Evolutionary conservation across 2,888 invertebrate species (phyloP).

Genomic region (Drosophila tanythrix): DNA sequence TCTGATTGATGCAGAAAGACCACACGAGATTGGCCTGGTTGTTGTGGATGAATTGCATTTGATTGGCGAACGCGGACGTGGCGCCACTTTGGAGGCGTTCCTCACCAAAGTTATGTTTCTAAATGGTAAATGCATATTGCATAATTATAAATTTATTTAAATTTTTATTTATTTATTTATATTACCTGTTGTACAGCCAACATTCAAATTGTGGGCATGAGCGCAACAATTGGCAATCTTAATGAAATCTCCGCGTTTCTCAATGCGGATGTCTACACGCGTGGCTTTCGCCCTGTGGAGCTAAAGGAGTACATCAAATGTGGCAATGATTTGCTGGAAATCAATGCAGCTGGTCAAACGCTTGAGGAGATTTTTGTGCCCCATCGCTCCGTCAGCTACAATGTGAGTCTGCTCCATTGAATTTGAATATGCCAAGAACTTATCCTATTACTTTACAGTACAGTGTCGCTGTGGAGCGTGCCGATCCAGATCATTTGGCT

Average conservation of each 20-base stretch:
- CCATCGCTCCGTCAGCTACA: slow-evolving; percentile 86
- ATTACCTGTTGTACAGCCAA: slow-evolving; percentile 84
- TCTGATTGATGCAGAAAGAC: slow-evolving; percentile 91
- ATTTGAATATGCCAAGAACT: accelerated
- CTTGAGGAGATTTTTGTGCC: slow-evolving; percentile 86
- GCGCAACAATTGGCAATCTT: slow-evolving; percentile 97
- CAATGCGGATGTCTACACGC: slow-evolving; percentile 91
- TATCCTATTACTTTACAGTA: slow-evolving; percentile 86
- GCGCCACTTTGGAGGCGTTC: slow-evolving; percentile 93
- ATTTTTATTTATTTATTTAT: too few relatives aligned
- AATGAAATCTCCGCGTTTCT: slow-evolving; percentile 92
- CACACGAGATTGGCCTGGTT: slow-evolving; percentile 91
- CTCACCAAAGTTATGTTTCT: slow-evolving; percentile 91
- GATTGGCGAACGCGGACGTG: slow-evolving; percentile 94
- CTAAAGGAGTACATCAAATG: slow-evolving; percentile 93
- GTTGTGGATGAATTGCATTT: slow-evolving; percentile 97
- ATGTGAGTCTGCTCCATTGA: slow-evolving; percentile 50
- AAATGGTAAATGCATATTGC: slow-evolving; percentile 86
- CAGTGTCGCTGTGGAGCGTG: slow-evolving; percentile 86
- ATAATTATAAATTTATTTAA: not conserved
- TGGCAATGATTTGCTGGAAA: slow-evolving; percentile 86
- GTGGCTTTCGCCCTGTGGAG: slow-evolving; percentile 95
- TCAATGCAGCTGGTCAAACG: slow-evolving; percentile 85
- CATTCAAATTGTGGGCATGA: slow-evolving; percentile 97
- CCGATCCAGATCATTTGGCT: slow-evolving; percentile 93